Conservation (phyloP, 2,113 vertebrate genomes). For the Sminthopsis crassicaudata region DNA sequence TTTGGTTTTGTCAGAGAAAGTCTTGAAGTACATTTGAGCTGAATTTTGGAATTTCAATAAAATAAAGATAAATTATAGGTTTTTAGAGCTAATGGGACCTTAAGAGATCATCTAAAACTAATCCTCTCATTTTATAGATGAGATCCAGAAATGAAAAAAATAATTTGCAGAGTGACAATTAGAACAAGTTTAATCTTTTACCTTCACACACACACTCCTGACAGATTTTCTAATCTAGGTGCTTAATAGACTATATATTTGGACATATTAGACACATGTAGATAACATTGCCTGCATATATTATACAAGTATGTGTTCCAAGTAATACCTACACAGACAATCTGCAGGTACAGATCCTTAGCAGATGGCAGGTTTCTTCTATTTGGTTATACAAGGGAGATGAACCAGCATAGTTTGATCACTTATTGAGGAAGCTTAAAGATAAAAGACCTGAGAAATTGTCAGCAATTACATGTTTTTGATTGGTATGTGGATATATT, state of each 20-base stretch:
- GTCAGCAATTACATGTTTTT: neutral
- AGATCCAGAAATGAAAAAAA: neutral
- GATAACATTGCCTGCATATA: neutral
- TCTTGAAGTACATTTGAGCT: neutral
- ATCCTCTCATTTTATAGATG: neutral
- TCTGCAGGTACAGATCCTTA: neutral
- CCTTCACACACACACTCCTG: neutral
- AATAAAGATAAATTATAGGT: neutral
- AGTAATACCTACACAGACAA: neutral
- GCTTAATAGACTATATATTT: neutral
- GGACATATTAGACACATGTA: neutral
- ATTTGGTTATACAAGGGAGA: neutral
- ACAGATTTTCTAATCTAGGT: neutral
- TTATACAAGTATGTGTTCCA: neutral
- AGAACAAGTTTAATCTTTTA: neutral
- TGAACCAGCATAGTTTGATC: neutral
- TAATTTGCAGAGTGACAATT: neutral
- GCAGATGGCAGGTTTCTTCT: neutral
- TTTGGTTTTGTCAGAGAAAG: neutral
- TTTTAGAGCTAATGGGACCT: neutral
- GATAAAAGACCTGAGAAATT: neutral
- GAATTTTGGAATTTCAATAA: neutral
- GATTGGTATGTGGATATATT: neutral
- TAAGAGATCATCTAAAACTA: neutral
- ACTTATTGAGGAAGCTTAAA: neutral